Conservation (phyloP, 2,888 invertebrate genomes). For the Coenonympha arcania region DNA sequence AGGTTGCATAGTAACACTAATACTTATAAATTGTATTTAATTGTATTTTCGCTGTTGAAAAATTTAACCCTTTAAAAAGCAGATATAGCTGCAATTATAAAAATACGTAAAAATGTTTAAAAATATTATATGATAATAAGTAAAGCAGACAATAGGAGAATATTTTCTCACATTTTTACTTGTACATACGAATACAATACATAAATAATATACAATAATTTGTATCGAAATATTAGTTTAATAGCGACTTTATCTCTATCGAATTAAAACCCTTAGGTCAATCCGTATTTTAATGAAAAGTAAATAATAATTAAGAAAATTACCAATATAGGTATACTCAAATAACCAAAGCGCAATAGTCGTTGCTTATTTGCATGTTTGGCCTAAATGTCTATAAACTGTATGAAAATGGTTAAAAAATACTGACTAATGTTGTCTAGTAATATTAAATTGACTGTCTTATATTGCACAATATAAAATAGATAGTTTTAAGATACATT, state of each 20-base stretch:
- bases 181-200: too few relatives aligned
- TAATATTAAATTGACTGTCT: conserved; percentile 15
- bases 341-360: background rate
- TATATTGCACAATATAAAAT: conserved; percentile 21
- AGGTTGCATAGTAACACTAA: too few relatives aligned
- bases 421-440: background rate
- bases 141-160: background rate
- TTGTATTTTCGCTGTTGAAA: background rate
- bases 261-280: background rate
- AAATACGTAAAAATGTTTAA: background rate
- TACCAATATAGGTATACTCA: background rate
- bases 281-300: background rate
- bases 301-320: background rate
- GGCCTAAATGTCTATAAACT: conserved; percentile 1
- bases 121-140: background rate
- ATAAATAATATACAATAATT: too few relatives aligned
- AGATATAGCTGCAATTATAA: background rate
- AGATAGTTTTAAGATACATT: conserved; percentile 15
- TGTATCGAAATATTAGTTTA: background rate
- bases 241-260: background rate
- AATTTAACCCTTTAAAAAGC: background rate
- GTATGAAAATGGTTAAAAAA: background rate
- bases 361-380: background rate
- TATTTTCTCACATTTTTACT: too few relatives aligned
- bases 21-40: too few relatives aligned